Conservation (phyloP, 1,140 invertebrate genomes). For the Diachasmimorpha longicaudata region DNA sequence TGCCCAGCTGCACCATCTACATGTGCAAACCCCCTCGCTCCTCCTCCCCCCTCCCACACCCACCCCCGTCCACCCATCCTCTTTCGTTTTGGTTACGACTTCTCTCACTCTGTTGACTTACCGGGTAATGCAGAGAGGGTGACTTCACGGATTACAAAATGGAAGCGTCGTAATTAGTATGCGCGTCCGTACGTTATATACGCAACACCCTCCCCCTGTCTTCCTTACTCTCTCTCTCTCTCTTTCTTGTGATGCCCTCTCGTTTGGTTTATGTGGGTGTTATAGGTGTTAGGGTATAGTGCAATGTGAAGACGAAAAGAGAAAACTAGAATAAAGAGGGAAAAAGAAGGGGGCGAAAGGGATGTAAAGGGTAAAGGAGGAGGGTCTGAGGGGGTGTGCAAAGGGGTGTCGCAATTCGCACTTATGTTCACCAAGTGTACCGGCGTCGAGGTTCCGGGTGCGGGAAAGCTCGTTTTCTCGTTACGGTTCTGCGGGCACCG, state of each 20-base stretch:
- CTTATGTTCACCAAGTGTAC: constrained; percentile 55
- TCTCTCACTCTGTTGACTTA: constrained; percentile 20
- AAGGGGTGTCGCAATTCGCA: constrained; percentile 59
- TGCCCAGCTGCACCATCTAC: neutral
- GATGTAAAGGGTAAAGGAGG: too few relatives aligned
- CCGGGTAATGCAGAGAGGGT: constrained; percentile 1
- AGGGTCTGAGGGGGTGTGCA: constrained; percentile 27
- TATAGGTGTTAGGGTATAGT: constrained; percentile 4
- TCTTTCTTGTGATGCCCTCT: neutral
- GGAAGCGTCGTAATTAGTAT: constrained; percentile 59
- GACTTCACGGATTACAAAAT: constrained; percentile 41
- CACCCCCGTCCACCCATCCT: too few relatives aligned
- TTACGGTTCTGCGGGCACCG: constrained; percentile 9
- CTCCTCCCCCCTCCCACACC: too few relatives aligned
- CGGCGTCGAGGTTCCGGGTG: constrained; percentile 25
- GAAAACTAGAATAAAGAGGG: too few relatives aligned
- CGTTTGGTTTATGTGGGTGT: constrained; percentile 1
- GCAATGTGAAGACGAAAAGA: neutral
- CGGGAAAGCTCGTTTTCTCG: constrained; percentile 19
- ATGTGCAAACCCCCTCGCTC: neutral
- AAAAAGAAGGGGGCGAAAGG: too few relatives aligned
- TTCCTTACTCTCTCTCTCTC: constrained; percentile 11
- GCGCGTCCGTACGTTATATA: constrained; percentile 55
- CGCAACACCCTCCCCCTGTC: constrained; percentile 40
- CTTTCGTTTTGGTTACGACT: constrained; percentile 7